Percentiles rank a stretch among this genome's conserved stretches.
Evolutionary conservation across 2,113 vertebrate species (phyloP).

Genomic region (Acrocephalus kingi): DNA sequence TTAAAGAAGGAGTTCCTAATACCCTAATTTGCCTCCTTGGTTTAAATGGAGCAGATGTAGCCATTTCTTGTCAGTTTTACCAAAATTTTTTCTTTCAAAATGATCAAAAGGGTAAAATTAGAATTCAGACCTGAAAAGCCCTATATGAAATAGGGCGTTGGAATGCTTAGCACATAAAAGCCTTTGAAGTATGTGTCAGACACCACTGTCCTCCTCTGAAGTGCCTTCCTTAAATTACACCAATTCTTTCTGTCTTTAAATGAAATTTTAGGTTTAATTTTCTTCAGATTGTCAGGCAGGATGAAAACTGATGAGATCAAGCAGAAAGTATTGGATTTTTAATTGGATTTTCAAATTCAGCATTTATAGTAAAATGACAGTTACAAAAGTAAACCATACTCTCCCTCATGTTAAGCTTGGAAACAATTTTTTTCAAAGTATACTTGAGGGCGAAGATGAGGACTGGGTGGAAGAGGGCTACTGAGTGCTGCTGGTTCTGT

Average conservation of each 20-base stretch:
- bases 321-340: neutral
- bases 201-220: neutral
- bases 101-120: neutral
- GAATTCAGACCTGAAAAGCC: neutral
- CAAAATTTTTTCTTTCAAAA: neutral
- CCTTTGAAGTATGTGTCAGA: neutral
- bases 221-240: neutral
- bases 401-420: neutral
- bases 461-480: neutral
- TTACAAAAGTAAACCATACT: neutral
- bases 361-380: neutral
- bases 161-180: neutral
- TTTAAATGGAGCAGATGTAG: neutral
- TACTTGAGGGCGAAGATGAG: neutral
- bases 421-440: neutral
- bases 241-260: neutral
- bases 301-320: neutral
- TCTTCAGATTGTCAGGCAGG: neutral
- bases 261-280: neutral
- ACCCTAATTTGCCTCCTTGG: neutral
- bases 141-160: neutral
- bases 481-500: neutral
- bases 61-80: neutral
- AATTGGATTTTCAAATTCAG: conserved; percentile 3
- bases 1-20: neutral